Evolutionary conservation across 2,113 vertebrate species (phyloP).

Genomic region (Zeus faber): DNA sequence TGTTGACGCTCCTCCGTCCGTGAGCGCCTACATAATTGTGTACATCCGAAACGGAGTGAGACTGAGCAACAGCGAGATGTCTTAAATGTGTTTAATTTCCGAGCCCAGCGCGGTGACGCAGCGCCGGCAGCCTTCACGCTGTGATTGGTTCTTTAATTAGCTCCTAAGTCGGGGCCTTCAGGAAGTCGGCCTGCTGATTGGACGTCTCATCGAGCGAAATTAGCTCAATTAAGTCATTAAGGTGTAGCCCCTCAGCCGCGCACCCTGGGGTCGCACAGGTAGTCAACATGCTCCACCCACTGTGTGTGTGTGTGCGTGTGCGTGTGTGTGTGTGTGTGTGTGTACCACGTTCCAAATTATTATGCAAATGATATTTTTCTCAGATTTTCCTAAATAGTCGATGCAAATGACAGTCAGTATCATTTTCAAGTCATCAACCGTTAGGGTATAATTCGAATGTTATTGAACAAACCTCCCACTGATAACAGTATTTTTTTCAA

Average conservation of each 20-base stretch:
- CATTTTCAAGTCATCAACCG: too few species aligned
- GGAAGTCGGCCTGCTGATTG: slow-evolving; percentile 76
- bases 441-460: too few species aligned
- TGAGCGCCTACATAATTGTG: too few species aligned
- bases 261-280: slow-evolving; percentile 67
- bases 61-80: slow-evolving; percentile 6
- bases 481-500: too few species aligned
- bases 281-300: slow-evolving; percentile 31
- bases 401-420: too few species aligned
- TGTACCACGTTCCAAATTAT: too few species aligned
- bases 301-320: neutral
- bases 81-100: too few species aligned
- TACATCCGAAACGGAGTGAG: too few species aligned
- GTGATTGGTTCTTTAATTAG: slow-evolving; percentile 77
- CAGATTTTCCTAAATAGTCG: too few species aligned
- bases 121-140: slow-evolving; percentile 53
- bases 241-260: slow-evolving; percentile 52
- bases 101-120: slow-evolving; percentile 46
- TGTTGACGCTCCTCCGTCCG: too few species aligned
- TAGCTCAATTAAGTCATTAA: slow-evolving; percentile 79
- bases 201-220: slow-evolving; percentile 76
- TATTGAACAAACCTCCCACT: too few species aligned
- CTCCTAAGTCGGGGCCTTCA: slow-evolving; percentile 75
- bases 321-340: slow-evolving; percentile 6
- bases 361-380: too few species aligned